Percentiles rank a stretch among this genome's conserved stretches.
Evolutionary conservation across 1,140 invertebrate species (phyloP).

Genomic region (Drosophila ogumai): DNA sequence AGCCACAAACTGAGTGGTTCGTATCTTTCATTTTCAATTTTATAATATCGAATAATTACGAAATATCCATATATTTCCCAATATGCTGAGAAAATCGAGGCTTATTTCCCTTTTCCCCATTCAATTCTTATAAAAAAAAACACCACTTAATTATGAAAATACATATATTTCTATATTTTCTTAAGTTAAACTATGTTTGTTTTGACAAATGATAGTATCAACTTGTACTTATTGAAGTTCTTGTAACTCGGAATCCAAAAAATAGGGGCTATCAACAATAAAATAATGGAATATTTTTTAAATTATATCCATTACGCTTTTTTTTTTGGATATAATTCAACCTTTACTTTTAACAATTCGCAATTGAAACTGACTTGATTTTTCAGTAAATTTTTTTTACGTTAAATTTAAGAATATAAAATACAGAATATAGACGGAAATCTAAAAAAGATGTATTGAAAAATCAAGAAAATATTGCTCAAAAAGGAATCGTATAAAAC

Average conservation of each 20-base stretch:
- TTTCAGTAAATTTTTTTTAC: constrained; percentile 9
- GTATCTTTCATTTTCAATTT: too few species aligned
- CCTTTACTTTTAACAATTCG: constrained; percentile 1
- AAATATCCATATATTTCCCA: too few species aligned
- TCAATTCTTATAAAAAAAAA: background rate
- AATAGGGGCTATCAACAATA: background rate
- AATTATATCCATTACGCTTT: background rate
- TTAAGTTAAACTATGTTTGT: constrained; percentile 15
- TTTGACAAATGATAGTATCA: constrained; percentile 1
- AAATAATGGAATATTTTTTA: background rate
- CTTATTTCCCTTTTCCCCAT: background rate
- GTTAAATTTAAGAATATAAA: background rate
- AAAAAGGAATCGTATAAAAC: background rate
- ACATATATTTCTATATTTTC: constrained; percentile 27
- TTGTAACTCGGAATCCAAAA: constrained; percentile 3
- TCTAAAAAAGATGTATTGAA: constrained; percentile 16
- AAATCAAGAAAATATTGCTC: background rate
- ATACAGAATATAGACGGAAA: background rate
- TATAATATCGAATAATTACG: too few species aligned
- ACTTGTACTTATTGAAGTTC: constrained; percentile 37
- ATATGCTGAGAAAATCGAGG: background rate
- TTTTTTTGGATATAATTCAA: background rate
- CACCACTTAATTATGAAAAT: constrained; percentile 9
- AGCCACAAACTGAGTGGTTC: too few species aligned
- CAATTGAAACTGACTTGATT: background rate